Evolutionary conservation across 2,113 vertebrate genomes (phyloP), one percentile per base, ranked within the genome.

Genomic region (Centropus bengalensis): DNA sequence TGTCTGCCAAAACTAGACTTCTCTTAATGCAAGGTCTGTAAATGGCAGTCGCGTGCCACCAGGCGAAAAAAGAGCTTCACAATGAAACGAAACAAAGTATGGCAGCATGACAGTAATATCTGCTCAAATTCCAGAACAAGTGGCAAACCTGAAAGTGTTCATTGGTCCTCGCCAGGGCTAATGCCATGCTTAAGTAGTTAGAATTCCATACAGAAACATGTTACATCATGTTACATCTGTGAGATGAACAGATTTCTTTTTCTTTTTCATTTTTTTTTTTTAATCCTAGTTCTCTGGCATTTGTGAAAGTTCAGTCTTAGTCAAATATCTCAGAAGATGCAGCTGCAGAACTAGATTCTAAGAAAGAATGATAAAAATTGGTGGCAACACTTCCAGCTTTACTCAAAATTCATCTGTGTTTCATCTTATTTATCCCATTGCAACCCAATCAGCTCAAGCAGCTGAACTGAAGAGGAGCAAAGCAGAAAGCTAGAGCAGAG

Each of bases 301-400:
- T 30, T 20, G 4, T 21, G 13, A 32, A 55, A 70, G 28, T 67
- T 84, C 58, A 69, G 0, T 76, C 44, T 89, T 23, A 87, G 28
- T 49, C 23, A 21, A 24, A 17, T 45, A 86, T 45, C 56, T 78
- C 52, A 88, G 38, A 79, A 84, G 56, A 92, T 44, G 36, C 74
- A 90, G 86, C 82, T 93, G 76, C 33, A 94, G 56, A 92, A 88
- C 12, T 52, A 73, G 52, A 81, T 86, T 92, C 80, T 0, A 91
- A 84, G 86, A 59, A 91, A 86, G 30, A 82, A 76, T 63, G 51
- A 85, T 81, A 81, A 74, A 86, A 94, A 78, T 51, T 49, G 16
- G 73, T 81, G 4, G 58, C 27, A 74, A 49, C 59, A 40, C 28
- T 84, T 71, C 21, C 33, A 92, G 71, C 78, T 74, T 70, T 54